Conservation (phyloP, 1,140 invertebrate species). For the Plodia interpunctella region DNA sequence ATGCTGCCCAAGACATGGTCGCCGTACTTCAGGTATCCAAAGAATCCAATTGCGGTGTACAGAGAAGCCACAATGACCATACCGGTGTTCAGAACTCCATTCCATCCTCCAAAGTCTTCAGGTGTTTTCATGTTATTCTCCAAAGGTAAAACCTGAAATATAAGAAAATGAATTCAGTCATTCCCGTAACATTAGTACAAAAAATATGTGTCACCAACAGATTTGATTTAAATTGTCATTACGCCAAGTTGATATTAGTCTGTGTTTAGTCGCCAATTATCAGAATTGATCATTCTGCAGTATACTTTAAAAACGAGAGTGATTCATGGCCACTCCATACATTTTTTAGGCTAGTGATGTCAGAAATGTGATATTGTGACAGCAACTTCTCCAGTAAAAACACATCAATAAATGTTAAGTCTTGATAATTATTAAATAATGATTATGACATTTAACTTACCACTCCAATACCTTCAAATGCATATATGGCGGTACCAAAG, state of each 20-base stretch:
- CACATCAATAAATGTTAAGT: no score
- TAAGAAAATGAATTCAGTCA: neutral
- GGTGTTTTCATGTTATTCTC: conserved; percentile 94
- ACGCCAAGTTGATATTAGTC: no score
- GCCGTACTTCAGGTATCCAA: conserved; percentile 94
- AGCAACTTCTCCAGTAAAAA: no score
- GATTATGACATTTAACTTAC: conserved; percentile 72
- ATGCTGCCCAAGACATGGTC: conserved; percentile 88
- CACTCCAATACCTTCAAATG: conserved; percentile 91
- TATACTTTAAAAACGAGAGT: no score
- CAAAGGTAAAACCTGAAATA: conserved; percentile 85
- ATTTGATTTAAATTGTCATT: no score
- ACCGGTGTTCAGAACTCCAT: conserved; percentile 91
- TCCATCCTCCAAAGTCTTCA: conserved; percentile 88
- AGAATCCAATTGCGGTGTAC: conserved; percentile 92
- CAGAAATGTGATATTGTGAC: no score
- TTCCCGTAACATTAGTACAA: neutral
- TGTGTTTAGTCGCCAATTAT: no score
- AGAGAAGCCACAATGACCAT: conserved; percentile 91
- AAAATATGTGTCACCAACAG: no score
- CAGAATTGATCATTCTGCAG: no score
- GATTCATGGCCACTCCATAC: no score
- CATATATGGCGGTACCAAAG: conserved; percentile 93
- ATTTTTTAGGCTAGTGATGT: no score
- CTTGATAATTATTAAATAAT: no score